These are phyloP conservation scores for Rhingia campestris DNA, from an alignment of 2,888 invertebrate genomes.

Conservation along the genomic window DNA sequence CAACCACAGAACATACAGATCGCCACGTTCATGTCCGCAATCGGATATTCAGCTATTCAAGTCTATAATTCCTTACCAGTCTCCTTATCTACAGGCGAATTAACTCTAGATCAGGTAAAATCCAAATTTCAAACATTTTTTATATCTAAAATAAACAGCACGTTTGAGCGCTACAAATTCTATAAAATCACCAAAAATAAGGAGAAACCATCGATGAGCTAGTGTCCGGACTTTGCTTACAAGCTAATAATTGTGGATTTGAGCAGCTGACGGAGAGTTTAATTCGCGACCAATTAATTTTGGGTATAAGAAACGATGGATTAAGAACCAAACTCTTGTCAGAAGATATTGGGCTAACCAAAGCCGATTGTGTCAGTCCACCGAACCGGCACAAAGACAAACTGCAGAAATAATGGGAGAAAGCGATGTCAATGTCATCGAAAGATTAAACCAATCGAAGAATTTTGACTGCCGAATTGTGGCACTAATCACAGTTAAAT, in stretches of 20 bases:
- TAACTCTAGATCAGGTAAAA: conserved; percentile 22
- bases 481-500: conserved; percentile 14
- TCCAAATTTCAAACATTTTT: conserved; percentile 26
- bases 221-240: too few species aligned
- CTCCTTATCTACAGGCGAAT: not conserved
- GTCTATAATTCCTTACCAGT: conserved; percentile 21
- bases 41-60: conserved; percentile 35
- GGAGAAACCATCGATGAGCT: too few species aligned
- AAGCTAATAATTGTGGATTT: too few species aligned
- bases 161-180: conserved; percentile 36
- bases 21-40: conserved; percentile 41
- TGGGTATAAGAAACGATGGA: conserved; percentile 15
- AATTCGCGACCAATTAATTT: conserved; percentile 22
- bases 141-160: conserved; percentile 27
- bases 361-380: conserved; percentile 23
- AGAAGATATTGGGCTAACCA: conserved; percentile 7
- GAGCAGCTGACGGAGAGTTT: too few species aligned
- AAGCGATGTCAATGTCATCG: conserved; percentile 17
- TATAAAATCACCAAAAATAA: conserved; percentile 28
- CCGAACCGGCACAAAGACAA: conserved; percentile 26
- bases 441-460: not conserved
- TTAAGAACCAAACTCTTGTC: conserved; percentile 34
- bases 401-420: conserved; percentile 9
- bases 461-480: conserved; percentile 23
- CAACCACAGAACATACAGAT: conserved; percentile 29